Conservation (phyloP, 2,113 vertebrate genomes). For the Crotalus tigris region DNA sequence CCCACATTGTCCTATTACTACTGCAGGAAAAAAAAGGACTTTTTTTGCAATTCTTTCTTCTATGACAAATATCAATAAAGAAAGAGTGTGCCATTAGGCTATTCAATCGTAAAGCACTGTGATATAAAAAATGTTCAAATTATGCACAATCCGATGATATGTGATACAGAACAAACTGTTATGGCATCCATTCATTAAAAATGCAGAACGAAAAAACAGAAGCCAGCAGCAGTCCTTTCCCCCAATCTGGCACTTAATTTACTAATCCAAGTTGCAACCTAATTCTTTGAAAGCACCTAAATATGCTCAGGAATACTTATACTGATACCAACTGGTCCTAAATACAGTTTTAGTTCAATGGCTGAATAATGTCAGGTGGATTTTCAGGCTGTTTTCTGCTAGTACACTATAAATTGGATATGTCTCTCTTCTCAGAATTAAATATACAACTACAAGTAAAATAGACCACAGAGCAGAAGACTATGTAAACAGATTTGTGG, state of each 20-base stretch:
- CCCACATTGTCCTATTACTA: background rate
- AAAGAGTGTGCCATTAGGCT: background rate
- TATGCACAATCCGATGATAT: conserved; percentile 52
- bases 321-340: background rate
- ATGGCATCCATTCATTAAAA: conserved; percentile 53
- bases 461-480: background rate
- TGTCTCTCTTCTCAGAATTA: background rate
- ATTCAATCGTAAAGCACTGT: conserved; percentile 6
- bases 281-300: background rate
- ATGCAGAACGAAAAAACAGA: conserved; percentile 66
- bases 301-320: background rate
- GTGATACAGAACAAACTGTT: conserved; percentile 46
- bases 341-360: background rate
- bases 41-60: background rate
- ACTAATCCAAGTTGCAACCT: conserved; percentile 36
- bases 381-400: background rate
- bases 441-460: background rate
- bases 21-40: background rate
- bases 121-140: conserved; percentile 57
- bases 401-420: background rate
- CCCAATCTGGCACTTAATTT: conserved; percentile 40
- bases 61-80: background rate
- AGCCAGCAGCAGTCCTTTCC: conserved; percentile 57
- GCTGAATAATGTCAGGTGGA: background rate
- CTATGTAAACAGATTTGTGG: background rate